phyloP scores from a whole-genome alignment of 2,113 vertebrate species.

The Lepisosteus oculatus region DNA sequence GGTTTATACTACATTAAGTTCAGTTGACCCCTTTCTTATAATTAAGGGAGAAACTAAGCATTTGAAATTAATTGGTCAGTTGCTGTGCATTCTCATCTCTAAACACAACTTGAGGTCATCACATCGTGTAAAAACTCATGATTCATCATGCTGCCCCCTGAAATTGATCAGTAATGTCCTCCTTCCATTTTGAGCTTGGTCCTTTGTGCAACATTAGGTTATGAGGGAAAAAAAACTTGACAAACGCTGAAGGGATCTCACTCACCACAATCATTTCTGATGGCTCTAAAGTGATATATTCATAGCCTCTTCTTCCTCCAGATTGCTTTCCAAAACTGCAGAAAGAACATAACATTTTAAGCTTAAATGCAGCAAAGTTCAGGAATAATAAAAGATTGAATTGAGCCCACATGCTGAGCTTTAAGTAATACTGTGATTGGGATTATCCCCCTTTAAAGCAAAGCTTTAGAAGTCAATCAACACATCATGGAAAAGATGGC shows the following conservation, averaged over 20 bases:
- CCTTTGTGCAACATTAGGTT: too few species aligned
- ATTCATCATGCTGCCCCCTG: not conserved
- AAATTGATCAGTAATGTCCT: not conserved
- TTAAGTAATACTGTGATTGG: too few species aligned
- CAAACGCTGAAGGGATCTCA: constrained; percentile 5
- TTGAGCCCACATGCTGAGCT: too few species aligned
- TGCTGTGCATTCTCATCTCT: not conserved
- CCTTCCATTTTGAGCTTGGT: not conserved
- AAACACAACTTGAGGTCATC: not conserved
- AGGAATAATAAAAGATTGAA: too few species aligned
- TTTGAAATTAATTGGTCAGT: too few species aligned
- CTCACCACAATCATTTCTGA: constrained; percentile 99
- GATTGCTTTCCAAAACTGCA: constrained; percentile 94
- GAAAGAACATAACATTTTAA: constrained; percentile 5
- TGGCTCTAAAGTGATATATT: constrained; percentile 94
- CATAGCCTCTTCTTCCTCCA: constrained; percentile 90
- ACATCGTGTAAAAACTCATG: not conserved
- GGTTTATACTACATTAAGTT: too few species aligned
- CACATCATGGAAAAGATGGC: too few species aligned
- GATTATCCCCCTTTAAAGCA: too few species aligned
- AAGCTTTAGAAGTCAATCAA: too few species aligned
- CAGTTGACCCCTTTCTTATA: too few species aligned
- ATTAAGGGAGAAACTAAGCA: not conserved
- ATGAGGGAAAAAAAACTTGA: too few species aligned
- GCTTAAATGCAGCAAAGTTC: too few species aligned